Evolutionary conservation across 1,140 invertebrate species (phyloP).

Genomic region (Drosophila neocordata): DNA sequence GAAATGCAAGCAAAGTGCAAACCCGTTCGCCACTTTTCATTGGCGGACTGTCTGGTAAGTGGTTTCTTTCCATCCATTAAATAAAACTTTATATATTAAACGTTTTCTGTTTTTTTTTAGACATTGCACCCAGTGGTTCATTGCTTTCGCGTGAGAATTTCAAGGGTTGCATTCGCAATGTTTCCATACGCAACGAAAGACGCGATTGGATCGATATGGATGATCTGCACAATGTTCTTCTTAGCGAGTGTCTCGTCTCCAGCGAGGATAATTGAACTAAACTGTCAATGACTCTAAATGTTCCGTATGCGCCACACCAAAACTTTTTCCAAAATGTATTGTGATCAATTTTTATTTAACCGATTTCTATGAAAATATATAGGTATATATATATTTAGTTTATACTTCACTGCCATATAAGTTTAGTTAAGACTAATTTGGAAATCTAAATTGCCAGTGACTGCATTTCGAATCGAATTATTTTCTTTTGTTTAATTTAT

Average conservation of each 20-base stretch:
- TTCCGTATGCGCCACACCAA: constrained; percentile 57
- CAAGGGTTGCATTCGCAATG: constrained; percentile 94
- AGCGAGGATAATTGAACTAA: constrained; percentile 59
- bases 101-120: constrained; percentile 83
- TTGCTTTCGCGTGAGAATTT: constrained; percentile 90
- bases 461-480: constrained; percentile 61
- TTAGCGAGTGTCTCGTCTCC: constrained; percentile 89
- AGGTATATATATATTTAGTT: constrained; percentile 26
- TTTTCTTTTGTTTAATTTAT: constrained; percentile 38
- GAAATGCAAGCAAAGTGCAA: constrained; percentile 67
- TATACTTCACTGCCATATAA: constrained; percentile 71
- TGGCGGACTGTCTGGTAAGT: constrained; percentile 91
- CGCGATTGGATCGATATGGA: constrained; percentile 94
- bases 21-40: constrained; percentile 89
- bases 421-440: constrained; percentile 41
- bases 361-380: background rate
- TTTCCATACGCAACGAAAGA: constrained; percentile 87
- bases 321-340: constrained; percentile 80
- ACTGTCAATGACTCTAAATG: background rate
- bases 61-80: background rate
- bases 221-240: constrained; percentile 90
- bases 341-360: constrained; percentile 69
- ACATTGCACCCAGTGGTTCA: constrained; percentile 87
- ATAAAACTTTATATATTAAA: background rate
- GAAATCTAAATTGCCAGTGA: constrained; percentile 59